Conservation (phyloP, 2,797 vertebrate genomes). For the Ceryle rudis region DNA sequence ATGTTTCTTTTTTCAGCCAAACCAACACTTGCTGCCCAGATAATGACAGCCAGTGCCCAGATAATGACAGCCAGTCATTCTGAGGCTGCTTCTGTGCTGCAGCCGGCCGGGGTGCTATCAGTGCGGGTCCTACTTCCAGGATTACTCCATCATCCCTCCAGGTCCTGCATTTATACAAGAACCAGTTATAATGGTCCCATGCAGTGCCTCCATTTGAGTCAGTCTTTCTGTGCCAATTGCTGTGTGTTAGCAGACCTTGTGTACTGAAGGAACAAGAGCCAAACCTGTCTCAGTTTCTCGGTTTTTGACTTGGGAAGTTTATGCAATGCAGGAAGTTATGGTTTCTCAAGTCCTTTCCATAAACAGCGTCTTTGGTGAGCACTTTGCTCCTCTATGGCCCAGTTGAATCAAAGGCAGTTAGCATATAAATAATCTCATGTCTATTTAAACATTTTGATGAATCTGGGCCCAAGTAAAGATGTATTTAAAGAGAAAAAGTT, state of each 20-base stretch:
- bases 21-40: not conserved
- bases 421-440: not conserved
- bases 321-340: conserved; percentile 40
- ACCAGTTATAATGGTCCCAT: not conserved
- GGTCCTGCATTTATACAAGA: not conserved
- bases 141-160: not conserved
- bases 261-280: not conserved
- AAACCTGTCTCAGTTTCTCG: conserved; percentile 8
- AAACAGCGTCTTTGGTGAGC: conserved; percentile 26
- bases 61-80: not conserved
- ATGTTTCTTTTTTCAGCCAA: not conserved
- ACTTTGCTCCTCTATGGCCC: conserved; percentile 5
- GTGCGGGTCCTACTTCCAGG: not conserved
- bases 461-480: not conserved
- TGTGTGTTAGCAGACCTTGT: not conserved
- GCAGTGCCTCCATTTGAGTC: not conserved
- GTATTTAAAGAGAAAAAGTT: not conserved
- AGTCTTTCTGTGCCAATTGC: not conserved
- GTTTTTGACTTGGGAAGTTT: conserved; percentile 33
- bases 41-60: not conserved
- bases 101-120: not conserved
- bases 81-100: not conserved
- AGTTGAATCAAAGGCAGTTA: not conserved
- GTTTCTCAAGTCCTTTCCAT: conserved; percentile 45
- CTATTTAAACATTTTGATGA: conserved; percentile 1